phyloP scores from a whole-genome alignment of 2,113 vertebrate genomes.

The Sakesphorus luctuosus region DNA sequence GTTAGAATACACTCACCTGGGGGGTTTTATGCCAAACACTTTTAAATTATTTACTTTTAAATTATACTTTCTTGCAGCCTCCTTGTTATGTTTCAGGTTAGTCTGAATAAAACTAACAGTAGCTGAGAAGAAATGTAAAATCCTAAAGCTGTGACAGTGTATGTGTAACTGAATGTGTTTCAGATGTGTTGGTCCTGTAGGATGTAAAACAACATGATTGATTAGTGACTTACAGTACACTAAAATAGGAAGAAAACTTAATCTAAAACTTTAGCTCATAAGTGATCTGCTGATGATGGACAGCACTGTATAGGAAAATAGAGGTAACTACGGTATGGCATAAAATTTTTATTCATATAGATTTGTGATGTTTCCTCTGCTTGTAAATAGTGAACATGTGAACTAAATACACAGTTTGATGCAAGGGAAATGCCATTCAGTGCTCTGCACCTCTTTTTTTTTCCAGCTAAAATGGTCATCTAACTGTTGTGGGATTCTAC shows the following conservation, averaged over 20 bases:
- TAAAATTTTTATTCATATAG: not conserved
- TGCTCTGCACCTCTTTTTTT: not conserved
- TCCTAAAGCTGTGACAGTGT: not conserved
- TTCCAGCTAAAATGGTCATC: not conserved
- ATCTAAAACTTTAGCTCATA: not conserved
- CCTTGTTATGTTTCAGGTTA: not conserved
- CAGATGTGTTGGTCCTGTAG: not conserved
- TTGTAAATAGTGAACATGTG: not conserved
- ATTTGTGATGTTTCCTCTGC: not conserved
- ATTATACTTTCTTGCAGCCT: not conserved
- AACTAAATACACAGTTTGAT: not conserved
- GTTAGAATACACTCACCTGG: not conserved
- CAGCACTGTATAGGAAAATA: not conserved
- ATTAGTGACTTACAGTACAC: not conserved
- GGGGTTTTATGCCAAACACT: not conserved
- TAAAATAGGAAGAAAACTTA: not conserved
- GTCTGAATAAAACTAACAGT: not conserved
- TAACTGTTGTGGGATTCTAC: not conserved
- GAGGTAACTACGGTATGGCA: not conserved
- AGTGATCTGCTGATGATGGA: not conserved
- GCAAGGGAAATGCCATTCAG: not conserved
- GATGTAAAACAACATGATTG: not conserved
- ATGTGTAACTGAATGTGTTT: not conserved
- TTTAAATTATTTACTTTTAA: not conserved
- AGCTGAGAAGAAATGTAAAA: not conserved